phyloP scores from a whole-genome alignment of 2,888 invertebrate genomes.

The Steinernema carpocapsae region DNA sequence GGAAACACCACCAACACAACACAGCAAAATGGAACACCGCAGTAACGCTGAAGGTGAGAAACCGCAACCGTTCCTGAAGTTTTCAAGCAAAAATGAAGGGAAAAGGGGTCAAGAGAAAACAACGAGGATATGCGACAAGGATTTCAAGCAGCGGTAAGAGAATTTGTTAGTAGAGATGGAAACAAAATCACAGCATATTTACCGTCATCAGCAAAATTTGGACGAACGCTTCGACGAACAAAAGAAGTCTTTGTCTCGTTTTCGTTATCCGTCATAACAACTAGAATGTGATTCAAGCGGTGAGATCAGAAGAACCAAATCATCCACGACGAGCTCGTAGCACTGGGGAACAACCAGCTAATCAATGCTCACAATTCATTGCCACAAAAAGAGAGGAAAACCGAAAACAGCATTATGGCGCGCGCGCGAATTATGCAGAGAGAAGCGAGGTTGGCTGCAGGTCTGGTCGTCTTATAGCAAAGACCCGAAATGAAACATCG shows the following conservation, averaged over 20 bases:
- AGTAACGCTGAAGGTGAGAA: no score
- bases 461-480: no score
- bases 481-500: no score
- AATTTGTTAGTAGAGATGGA: background rate
- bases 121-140: background rate
- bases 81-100: background rate
- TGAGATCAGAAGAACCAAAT: no score
- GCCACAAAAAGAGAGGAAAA: no score
- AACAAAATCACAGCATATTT: slow-evolving; percentile 28
- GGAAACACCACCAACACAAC: background rate
- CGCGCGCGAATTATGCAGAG: no score
- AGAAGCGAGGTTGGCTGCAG: no score
- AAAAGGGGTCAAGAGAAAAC: background rate
- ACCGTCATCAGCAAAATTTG: slow-evolving; percentile 67
- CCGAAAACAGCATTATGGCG: no score
- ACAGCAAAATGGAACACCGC: background rate
- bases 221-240: slow-evolving; percentile 50
- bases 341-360: no score
- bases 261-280: slow-evolving; percentile 15
- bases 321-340: no score
- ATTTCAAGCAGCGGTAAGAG: background rate
- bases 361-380: no score
- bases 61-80: background rate
- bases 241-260: slow-evolving; percentile 18
- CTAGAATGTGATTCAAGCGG: slow-evolving; percentile 7